Conservation (phyloP, 2,113 vertebrate genomes). For the Etheostoma spectabile region DNA sequence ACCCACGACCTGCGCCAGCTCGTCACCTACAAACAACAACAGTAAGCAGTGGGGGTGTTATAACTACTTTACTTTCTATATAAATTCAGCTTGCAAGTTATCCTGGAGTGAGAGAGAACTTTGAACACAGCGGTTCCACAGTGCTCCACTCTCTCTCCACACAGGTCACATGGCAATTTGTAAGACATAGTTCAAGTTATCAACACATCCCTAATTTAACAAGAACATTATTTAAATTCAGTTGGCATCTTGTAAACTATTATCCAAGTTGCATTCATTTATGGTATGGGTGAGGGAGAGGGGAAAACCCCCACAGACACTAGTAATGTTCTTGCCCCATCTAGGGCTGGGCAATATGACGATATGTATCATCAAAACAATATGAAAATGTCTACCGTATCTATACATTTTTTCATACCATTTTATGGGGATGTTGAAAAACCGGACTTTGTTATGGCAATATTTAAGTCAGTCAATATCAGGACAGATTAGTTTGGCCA, state of each 20-base stretch:
- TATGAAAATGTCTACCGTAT: too few species aligned
- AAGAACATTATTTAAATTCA: not conserved
- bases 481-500: too few species aligned
- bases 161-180: not conserved
- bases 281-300: not conserved
- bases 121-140: not conserved
- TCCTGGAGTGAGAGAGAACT: not conserved
- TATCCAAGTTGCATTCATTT: not conserved
- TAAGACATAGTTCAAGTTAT: not conserved
- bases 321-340: not conserved
- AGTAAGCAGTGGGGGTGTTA: not conserved
- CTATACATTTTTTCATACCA: too few species aligned
- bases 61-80: not conserved
- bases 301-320: too few species aligned
- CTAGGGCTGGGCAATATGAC: too few species aligned
- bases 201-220: not conserved
- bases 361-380: too few species aligned
- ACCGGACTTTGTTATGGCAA: too few species aligned
- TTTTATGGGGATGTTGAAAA: too few species aligned
- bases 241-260: not conserved
- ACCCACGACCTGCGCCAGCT: conserved; percentile 87
- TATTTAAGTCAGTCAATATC: too few species aligned
- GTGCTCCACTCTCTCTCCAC: not conserved
- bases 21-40: conserved; percentile 70
- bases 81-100: not conserved